Base-by-base conservation (phyloP, 2,888 invertebrate species). In the Opisthograptis luteolata region DNA sequence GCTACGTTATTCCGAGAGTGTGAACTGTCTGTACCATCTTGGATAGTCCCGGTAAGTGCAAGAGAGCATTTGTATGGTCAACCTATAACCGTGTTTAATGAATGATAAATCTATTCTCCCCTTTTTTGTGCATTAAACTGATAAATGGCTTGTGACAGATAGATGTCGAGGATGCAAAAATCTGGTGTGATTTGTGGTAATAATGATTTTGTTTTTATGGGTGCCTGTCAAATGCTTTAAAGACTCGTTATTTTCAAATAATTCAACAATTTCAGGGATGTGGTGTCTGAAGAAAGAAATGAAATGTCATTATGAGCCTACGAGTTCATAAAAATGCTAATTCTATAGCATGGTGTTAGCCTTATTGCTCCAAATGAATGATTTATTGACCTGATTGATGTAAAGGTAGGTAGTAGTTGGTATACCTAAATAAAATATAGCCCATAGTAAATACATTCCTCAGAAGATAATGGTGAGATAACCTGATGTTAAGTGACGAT, bases 81-180 rank as follows among this genome's bases (percentile, higher is more conserved):
- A 35, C 24, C n/a, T 37, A 14, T 13, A 36, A 27, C 12, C 45
- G 24, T 45, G 19, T 50, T 44, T 41, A 34, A 17, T 54, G 53
- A 56, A 50, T 55, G 54, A 42, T 39, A 41, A n/a, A 49, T 25
- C 3, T 5, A 32, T 41, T 25, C 35, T 13, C 35, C 15, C 37
- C 12, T 35, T 71, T 73, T 71, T 66, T 76, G 66, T 74, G 63
- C 73, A 74, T 71, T 76, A 65, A 66, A 56, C 65, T 68, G 59
- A 64, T 69, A 66, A 66, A 66, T 66, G 70, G 57, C 71, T 70
- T 68, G 64, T 66, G 47, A 28, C 53, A 39, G 43, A 28, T 50
- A 39, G 43, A 39, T 48, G 52, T 56, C 73, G 74, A 77, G 76
- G 67, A 61, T 79, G 79, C 60, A 66, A 65, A 70, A 67, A 58